phyloP scores from a whole-genome alignment of 1,140 invertebrate genomes.

The Nymphalis io region DNA sequence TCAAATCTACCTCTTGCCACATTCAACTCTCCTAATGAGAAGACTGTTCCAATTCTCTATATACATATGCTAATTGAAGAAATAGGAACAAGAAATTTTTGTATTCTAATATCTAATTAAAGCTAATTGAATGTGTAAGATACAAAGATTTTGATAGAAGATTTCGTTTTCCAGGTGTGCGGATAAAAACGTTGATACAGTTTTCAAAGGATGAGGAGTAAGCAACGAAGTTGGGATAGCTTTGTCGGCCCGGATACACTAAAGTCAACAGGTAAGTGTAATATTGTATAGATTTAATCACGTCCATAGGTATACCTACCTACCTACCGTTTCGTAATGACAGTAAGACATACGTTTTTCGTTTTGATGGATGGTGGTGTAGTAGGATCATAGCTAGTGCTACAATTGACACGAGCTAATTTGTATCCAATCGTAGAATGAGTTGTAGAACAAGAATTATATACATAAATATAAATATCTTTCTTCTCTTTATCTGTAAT shows the following conservation, averaged over 20 bases:
- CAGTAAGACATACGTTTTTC: too few relatives aligned
- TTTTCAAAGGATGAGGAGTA: slow-evolving; percentile 76
- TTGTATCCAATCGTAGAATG: too few relatives aligned
- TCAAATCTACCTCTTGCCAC: slow-evolving; percentile 71
- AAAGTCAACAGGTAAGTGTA: slow-evolving; percentile 67
- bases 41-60: slow-evolving; percentile 68
- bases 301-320: too few relatives aligned
- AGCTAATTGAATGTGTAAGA: slow-evolving; percentile 54
- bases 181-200: slow-evolving; percentile 45
- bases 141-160: slow-evolving; percentile 17
- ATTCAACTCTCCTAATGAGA: slow-evolving; percentile 74
- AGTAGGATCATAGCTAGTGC: too few relatives aligned
- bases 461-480: too few relatives aligned
- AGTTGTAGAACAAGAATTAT: too few relatives aligned
- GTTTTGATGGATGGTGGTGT: too few relatives aligned
- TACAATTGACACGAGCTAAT: too few relatives aligned
- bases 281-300: background rate
- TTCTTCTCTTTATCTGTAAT: too few relatives aligned
- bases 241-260: slow-evolving; percentile 60
- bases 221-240: slow-evolving; percentile 64
- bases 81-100: slow-evolving; percentile 57
- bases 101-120: slow-evolving; percentile 57
- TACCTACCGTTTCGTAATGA: too few relatives aligned
- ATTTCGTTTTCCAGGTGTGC: slow-evolving; percentile 42
- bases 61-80: slow-evolving; percentile 75